A percentile compares a stretch with the other conserved stretches of the same genome.
Conservation (phyloP, 2,113 vertebrate genomes). For the Hylia prasina region DNA sequence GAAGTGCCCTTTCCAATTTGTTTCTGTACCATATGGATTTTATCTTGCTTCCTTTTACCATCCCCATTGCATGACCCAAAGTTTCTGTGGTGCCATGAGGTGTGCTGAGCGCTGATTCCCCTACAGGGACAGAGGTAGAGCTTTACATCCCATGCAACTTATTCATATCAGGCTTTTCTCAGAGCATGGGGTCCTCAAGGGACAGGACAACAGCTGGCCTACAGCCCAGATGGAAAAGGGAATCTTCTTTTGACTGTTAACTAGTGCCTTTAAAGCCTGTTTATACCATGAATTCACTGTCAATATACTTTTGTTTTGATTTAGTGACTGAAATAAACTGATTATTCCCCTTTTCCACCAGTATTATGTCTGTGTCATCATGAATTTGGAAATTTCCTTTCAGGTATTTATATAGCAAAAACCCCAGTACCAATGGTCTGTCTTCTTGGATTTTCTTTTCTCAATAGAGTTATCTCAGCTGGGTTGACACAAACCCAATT, state of each 20-base stretch:
- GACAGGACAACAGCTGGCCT: not conserved
- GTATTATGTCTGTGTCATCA: slow-evolving; percentile 49
- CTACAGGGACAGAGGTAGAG: rapidly evolving
- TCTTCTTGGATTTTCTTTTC: slow-evolving; percentile 31
- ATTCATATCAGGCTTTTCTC: not conserved
- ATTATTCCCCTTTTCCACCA: slow-evolving; percentile 48
- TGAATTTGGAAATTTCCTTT: slow-evolving; percentile 57
- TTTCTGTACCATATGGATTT: not conserved
- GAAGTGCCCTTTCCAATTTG: not conserved
- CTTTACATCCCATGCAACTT: not conserved
- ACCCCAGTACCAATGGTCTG: not conserved
- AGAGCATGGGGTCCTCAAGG: not conserved
- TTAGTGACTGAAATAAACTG: slow-evolving; percentile 55
- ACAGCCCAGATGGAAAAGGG: not conserved
- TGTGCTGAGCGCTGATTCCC: not conserved
- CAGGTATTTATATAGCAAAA: slow-evolving; percentile 53
- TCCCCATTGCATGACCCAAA: not conserved
- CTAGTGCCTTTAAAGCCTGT: not conserved
- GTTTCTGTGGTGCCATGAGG: not conserved
- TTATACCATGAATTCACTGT: slow-evolving; percentile 19
- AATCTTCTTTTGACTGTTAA: not conserved
- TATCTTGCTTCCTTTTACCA: not conserved
- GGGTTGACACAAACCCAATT: slow-evolving; percentile 28
- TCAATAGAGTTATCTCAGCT: slow-evolving; percentile 22
- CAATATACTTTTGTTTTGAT: slow-evolving; percentile 53